phyloP scores from a whole-genome alignment of 2,113 vertebrate genomes.

The Marmota flaviventris region DNA sequence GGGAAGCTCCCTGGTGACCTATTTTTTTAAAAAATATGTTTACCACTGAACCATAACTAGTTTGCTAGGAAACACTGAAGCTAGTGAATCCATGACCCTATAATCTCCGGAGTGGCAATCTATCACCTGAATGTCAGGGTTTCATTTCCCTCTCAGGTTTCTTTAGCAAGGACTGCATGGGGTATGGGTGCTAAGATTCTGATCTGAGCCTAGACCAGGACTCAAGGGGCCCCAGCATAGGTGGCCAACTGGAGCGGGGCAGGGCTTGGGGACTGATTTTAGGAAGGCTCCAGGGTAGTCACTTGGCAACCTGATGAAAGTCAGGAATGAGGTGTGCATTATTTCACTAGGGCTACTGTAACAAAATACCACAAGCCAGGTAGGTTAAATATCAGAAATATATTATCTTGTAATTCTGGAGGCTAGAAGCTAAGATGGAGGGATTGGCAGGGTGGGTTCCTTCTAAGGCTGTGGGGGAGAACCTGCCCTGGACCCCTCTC shows the following conservation, averaged over 20 bases:
- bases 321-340: background rate
- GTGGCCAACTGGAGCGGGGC: background rate
- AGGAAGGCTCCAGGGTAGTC: background rate
- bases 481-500: background rate
- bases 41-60: background rate
- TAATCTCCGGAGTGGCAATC: background rate
- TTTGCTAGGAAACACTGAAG: background rate
- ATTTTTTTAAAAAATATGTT: background rate
- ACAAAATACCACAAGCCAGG: background rate
- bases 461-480: background rate
- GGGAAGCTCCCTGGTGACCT: background rate
- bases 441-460: background rate
- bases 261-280: background rate
- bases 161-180: background rate
- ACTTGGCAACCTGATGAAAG: background rate
- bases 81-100: background rate
- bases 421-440: background rate
- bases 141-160: background rate
- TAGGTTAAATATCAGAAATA: background rate
- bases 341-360: background rate
- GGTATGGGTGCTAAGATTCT: background rate
- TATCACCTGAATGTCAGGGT: background rate
- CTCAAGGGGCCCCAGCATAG: background rate
- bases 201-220: background rate
- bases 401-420: background rate